Base-by-base conservation (phyloP, 2,113 vertebrate genomes). In the Herpetotheres cachinnans region DNA sequence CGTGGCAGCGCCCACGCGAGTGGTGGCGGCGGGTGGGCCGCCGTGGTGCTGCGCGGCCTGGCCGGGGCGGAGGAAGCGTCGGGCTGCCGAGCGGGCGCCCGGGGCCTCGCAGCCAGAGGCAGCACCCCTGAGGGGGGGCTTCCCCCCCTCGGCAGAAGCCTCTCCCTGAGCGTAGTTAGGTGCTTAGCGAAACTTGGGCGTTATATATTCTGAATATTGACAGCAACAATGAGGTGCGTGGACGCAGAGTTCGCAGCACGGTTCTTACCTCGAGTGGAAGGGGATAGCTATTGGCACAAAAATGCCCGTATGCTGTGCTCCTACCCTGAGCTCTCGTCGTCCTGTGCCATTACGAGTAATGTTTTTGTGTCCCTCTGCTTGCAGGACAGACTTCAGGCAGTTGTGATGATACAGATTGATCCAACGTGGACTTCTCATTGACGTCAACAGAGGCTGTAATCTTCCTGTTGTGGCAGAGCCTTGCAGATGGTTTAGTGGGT, bases 251-350 rank as follows among this genome's bases (percentile, higher is more conserved):
- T 38, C 3, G 5, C 13, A 10, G 8, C 32, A 14, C 30, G 1
- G 34, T 22, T 30, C 20, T 27, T 16, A 4, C 6, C 8, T 21
- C 2, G 1, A 1, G 13, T 24, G n/a, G 58, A 55, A 16, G 7
- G 1, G 18, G 5, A 11, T 16, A 13, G 17, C 22, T 38, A 0
- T 12, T 18, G 6, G 29, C 40, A 5, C 24, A 18, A 30, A 42
- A 46, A 20, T 6, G 10, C 29, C 6, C 0, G 0, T 20, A 40
- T 40, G 16, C 29, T 34, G 15, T 20, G 32, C 14, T 49, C 12
- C 18, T 12, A 0, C 17, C 15, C 9, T 8, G 5, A 9, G 8
- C 26, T 14, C 4, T 47, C 6, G 0, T 42, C 21, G 0, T 25
- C 40, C 14, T 26, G 4, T 44, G 59, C 34, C 6, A 0, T 19